These are phyloP conservation scores for Amphipoea lucens DNA, from an alignment of 2,888 invertebrate genomes.

Conservation along the genomic window DNA sequence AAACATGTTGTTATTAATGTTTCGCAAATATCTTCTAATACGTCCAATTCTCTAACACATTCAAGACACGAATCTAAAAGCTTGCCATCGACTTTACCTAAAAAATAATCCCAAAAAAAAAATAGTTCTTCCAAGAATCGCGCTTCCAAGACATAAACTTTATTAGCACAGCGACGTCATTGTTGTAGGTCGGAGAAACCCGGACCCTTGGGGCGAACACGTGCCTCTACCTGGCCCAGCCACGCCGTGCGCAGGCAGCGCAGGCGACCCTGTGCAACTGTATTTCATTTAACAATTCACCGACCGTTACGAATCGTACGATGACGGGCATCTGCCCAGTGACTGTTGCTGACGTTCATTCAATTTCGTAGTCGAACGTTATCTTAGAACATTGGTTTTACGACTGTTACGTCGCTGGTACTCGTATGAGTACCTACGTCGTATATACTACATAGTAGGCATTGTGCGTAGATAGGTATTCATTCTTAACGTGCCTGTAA, in stretches of 20 bases:
- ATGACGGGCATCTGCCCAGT: slow-evolving; percentile 18
- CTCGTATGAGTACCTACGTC: not conserved
- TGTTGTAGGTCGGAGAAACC: not conserved
- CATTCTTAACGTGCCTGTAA: not conserved
- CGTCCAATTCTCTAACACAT: not conserved
- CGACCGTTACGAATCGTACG: slow-evolving; percentile 32
- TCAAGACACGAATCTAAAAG: not conserved
- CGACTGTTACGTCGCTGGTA: slow-evolving; percentile 11
- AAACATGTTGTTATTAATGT: slow-evolving; percentile 1
- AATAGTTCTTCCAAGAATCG: slow-evolving; percentile 10
- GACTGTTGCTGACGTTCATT: slow-evolving; percentile 26
- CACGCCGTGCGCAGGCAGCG: not conserved
- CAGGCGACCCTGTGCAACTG: not conserved
- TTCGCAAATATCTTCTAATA: not conserved
- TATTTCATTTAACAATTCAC: slow-evolving; percentile 25
- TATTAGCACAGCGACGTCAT: slow-evolving; percentile 11
- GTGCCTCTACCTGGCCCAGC: slow-evolving; percentile 42
- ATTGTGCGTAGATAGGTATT: not conserved
- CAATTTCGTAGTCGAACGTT: slow-evolving; percentile 33
- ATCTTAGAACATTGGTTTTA: slow-evolving; percentile 36
- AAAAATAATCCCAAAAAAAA: not conserved
- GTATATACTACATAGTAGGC: not conserved
- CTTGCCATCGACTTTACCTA: not conserved
- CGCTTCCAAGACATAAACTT: not conserved
- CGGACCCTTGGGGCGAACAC: slow-evolving; percentile 20